phyloP scores from a whole-genome alignment of 2,797 vertebrate species.

The Gila robusta region DNA sequence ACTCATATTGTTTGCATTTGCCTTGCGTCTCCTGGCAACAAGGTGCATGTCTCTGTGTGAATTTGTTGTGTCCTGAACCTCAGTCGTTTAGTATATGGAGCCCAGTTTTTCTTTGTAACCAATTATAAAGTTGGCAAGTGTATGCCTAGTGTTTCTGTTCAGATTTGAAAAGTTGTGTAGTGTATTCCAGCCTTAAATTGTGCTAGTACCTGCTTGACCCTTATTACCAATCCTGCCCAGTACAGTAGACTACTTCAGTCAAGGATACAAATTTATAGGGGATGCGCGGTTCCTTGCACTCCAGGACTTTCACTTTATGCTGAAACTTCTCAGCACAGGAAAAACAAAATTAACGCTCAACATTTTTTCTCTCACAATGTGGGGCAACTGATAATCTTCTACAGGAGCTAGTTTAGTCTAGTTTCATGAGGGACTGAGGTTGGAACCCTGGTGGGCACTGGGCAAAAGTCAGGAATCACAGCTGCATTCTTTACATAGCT shows the following conservation, averaged over 20 bases:
- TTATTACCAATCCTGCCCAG: neutral
- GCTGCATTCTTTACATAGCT: constrained; percentile 26
- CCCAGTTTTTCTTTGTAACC: neutral
- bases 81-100: neutral
- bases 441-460: constrained; percentile 22
- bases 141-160: neutral
- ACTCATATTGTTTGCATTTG: neutral
- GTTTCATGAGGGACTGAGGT: neutral
- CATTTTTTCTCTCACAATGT: neutral
- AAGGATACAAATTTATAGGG: neutral
- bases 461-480: constrained; percentile 14
- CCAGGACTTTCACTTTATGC: neutral
- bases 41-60: neutral
- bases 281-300: neutral
- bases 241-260: neutral
- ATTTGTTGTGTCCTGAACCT: neutral
- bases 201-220: neutral
- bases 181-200: neutral
- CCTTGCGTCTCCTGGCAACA: neutral
- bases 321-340: neutral
- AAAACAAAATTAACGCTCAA: neutral
- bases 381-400: neutral
- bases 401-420: constrained; percentile 2
- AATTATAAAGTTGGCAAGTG: neutral
- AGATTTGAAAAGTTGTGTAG: neutral